Conservation (phyloP, 2,113 vertebrate species). For the Hippocampus barbouri region DNA sequence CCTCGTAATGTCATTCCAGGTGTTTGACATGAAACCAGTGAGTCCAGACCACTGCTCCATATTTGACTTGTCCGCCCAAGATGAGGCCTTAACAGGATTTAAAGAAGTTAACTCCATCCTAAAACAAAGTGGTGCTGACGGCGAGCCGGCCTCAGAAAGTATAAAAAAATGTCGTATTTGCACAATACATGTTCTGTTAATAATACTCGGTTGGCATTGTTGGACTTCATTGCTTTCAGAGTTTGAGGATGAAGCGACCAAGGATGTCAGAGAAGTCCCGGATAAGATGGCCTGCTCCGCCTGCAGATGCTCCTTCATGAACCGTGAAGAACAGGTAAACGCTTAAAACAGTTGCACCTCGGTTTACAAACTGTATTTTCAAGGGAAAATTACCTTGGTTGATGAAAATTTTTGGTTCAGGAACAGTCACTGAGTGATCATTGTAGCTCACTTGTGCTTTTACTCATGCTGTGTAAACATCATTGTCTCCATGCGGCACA, state of each 20-base stretch:
- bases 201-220: not conserved
- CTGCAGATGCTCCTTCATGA: conserved; percentile 78
- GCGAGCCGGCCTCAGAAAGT: conserved; percentile 23
- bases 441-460: no score
- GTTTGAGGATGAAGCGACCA: conserved; percentile 11
- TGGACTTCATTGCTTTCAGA: conserved; percentile 15
- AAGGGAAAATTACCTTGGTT: not conserved
- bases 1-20: not conserved
- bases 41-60: conserved; percentile 31
- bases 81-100: conserved; percentile 40
- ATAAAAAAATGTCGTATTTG: not conserved
- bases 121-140: conserved; percentile 10
- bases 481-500: no score
- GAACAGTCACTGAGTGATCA: no score
- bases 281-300: conserved; percentile 80
- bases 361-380: not conserved
- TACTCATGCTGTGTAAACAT: no score
- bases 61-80: conserved; percentile 53
- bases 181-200: not conserved
- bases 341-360: not conserved
- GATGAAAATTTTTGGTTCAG: no score
- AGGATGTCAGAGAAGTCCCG: conserved; percentile 57
- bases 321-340: conserved; percentile 87
- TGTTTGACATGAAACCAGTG: not conserved
- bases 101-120: conserved; percentile 47